These are phyloP conservation scores for Diadema setosum DNA, from an alignment of 35 echinoderm and acorn worm species.

Conservation along the genomic window DNA sequence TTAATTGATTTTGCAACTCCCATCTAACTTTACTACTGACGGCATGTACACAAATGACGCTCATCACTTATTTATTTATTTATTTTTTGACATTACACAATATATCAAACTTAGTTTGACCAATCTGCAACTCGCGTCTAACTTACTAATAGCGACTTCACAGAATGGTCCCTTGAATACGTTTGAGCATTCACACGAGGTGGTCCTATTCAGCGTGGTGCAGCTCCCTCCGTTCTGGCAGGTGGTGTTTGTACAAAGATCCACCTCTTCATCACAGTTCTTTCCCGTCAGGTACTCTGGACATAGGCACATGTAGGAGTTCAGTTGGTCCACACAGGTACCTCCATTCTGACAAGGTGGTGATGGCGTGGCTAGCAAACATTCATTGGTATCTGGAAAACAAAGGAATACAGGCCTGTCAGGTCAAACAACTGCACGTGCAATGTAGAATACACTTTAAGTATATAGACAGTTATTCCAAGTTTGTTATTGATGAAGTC, in stretches of 20 bases:
- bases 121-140: too few relatives aligned
- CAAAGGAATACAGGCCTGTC: too few relatives aligned
- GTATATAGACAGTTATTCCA: too few relatives aligned
- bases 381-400: not conserved
- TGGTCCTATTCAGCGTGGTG: not conserved
- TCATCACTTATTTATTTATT: not conserved
- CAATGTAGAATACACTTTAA: too few relatives aligned
- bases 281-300: not conserved
- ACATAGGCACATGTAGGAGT: constrained; percentile 12
- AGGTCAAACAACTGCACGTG: too few relatives aligned
- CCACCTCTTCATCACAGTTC: constrained; percentile 11
- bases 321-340: constrained; percentile 12
- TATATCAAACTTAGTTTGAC: too few relatives aligned
- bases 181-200: not conserved
- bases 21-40: not conserved
- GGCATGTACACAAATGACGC: not conserved
- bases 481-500: not conserved
- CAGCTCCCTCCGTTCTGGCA: constrained; percentile 28
- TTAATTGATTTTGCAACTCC: not conserved
- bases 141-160: not conserved
- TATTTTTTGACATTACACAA: too few relatives aligned
- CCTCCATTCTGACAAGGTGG: constrained; percentile 12
- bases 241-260: not conserved
- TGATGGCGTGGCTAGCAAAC: not conserved
- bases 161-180: not conserved